Evolutionary conservation across 2,888 invertebrate genomes (phyloP), one percentile per base, ranked within the genome.

Genomic region (Xylota segnis): DNA sequence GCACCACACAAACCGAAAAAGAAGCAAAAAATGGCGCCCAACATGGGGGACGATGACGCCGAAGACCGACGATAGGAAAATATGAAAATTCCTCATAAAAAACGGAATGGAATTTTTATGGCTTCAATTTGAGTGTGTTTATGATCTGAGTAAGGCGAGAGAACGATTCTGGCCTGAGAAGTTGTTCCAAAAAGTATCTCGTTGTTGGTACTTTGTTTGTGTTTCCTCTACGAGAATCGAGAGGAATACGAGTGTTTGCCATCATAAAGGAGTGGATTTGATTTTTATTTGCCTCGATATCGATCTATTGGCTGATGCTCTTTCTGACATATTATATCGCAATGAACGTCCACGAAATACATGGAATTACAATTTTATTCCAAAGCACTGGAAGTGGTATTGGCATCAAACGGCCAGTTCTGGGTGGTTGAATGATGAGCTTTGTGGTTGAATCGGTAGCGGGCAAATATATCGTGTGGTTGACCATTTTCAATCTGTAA

Each of bases 401-500:
- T 47, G 47, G 34, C 16, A 34, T 32, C 23, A 23, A 23, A 23
- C 23, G 23, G 3, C 23, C 23, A 23, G 23, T 23, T 3, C 23
- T 14, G 63, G 10, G 23, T 56, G 27, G 29, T 12, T 59, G 58
- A 52, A 37, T 59, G 76, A 79, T 76, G 84, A 47, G 71, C 47
- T 86, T 76, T 72, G 82, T 34, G 76, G 82, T 71, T 68, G 47
- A 65, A 76, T 76, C 47, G 52, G 65, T 61, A 50, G 32, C 27
- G 40, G 27, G 14, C 18, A 72, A 52, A 74, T 59, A 65, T 66
- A 54, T 50, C 82, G 43, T 68, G 66, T 34, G 84, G 84, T 66
- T 82, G 65, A 72, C 84, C 84, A 61, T 76, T 76, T 86, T 70
- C 75, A 84, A 84, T 81, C 16, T n/a, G 65, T 50, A 47, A 58